phyloP scores from a whole-genome alignment of 2,113 vertebrate species.

The Cyprinodon brontotheroides region DNA sequence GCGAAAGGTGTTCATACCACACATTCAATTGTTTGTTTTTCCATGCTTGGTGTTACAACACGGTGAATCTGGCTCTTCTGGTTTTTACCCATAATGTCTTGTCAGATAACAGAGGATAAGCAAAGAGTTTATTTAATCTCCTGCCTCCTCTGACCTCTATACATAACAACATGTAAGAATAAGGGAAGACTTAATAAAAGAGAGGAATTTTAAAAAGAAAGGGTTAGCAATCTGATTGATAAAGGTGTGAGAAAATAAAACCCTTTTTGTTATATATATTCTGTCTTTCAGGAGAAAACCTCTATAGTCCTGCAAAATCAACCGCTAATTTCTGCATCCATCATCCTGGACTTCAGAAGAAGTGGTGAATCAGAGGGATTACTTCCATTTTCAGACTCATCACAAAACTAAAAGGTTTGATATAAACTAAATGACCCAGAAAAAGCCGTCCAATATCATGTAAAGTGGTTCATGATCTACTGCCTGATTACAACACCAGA shows the following conservation, averaged over 20 bases:
- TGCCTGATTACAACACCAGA: no score
- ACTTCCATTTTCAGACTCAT: not conserved
- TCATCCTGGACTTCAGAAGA: not conserved
- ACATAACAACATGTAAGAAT: not conserved
- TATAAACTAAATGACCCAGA: not conserved
- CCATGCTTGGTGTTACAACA: not conserved
- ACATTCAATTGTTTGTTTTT: not conserved
- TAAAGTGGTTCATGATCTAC: not conserved
- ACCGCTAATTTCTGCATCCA: not conserved
- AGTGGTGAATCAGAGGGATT: not conserved
- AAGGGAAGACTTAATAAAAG: not conserved
- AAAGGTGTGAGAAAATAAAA: not conserved
- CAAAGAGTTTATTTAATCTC: not conserved
- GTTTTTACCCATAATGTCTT: not conserved
- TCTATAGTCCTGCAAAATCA: not conserved
- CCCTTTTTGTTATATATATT: not conserved
- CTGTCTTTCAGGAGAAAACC: slow-evolving; percentile 1
- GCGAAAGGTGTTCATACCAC: not conserved
- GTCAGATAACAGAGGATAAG: slow-evolving; percentile 15
- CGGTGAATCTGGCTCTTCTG: slow-evolving; percentile 9
- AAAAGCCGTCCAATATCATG: not conserved
- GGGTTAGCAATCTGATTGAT: not conserved
- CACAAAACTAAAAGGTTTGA: slow-evolving; percentile 31
- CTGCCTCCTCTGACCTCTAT: not conserved
- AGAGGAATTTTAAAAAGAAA: not conserved